Evolutionary conservation across 2,113 vertebrate species (phyloP).

Genomic region (Pantherophis guttatus): DNA sequence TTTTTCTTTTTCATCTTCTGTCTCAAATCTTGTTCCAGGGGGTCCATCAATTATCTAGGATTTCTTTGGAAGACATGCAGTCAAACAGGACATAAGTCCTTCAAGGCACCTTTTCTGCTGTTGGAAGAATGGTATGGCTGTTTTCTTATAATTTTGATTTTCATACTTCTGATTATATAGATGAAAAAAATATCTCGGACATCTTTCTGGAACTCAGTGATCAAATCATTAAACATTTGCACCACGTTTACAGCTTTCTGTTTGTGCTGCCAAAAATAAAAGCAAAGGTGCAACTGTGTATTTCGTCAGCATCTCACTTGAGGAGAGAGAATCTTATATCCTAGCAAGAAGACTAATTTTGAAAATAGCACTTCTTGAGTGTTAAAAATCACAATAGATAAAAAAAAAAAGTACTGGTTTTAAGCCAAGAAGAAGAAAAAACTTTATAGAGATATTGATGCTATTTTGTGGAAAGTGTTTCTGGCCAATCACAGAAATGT

Average conservation of each 20-base stretch:
- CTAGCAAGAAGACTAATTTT: not conserved
- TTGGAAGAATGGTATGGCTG: not conserved
- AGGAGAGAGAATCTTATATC: not conserved
- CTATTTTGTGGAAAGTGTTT: not conserved
- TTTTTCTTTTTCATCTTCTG: not conserved
- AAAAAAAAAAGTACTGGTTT: not conserved
- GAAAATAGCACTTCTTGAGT: not conserved
- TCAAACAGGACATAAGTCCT: not conserved
- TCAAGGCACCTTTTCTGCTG: not conserved
- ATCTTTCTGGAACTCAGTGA: not conserved
- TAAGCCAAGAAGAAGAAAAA: not conserved
- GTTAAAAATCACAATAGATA: not conserved
- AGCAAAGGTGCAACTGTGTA: not conserved
- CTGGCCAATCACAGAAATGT: not conserved
- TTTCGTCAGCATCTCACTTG: not conserved
- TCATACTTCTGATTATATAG: not conserved
- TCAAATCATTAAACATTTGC: not conserved
- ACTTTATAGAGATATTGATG: not conserved
- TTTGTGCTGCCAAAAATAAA: conserved; percentile 2
- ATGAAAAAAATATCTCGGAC: not conserved
- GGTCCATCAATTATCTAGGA: not conserved
- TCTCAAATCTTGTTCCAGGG: not conserved
- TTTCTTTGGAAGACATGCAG: not conserved
- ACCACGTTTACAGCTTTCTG: not conserved
- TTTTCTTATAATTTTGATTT: not conserved